phyloP scores from a whole-genome alignment of 2,113 vertebrate species.

The Scopus umbretta region DNA sequence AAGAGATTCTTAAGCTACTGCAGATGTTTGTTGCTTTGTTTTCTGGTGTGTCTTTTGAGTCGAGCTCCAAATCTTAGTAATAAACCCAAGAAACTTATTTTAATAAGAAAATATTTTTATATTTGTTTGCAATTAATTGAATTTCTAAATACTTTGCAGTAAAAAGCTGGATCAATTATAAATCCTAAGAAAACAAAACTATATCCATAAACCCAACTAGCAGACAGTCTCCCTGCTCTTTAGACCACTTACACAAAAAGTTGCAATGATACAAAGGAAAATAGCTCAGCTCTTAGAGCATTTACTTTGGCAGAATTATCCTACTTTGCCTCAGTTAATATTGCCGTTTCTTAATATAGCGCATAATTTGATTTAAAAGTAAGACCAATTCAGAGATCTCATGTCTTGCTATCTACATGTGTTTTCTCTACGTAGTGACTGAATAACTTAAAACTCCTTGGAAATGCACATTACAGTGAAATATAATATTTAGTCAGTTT shows the following conservation, averaged over 20 bases:
- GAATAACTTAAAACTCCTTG: not conserved
- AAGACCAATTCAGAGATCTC: not conserved
- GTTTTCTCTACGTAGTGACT: not conserved
- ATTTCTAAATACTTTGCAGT: not conserved
- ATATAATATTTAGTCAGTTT: slow-evolving; percentile 19
- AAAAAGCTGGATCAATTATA: not conserved
- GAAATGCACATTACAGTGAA: not conserved
- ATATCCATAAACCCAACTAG: not conserved
- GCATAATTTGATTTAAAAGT: slow-evolving; percentile 23
- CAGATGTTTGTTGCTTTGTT: not conserved
- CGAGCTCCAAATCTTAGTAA: not conserved
- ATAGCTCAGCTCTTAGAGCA: not conserved
- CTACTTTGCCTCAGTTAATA: not conserved
- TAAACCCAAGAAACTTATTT: not conserved
- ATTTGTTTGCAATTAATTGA: not conserved
- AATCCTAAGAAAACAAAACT: not conserved
- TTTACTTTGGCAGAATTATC: not conserved
- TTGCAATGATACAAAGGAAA: not conserved
- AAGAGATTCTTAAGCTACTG: not conserved
- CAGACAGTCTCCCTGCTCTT: not conserved
- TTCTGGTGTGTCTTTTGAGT: not conserved
- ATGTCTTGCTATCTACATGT: not conserved
- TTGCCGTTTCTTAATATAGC: not conserved
- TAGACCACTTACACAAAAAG: not conserved
- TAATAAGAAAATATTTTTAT: not conserved